Evolutionary conservation across 2,797 vertebrate genomes (phyloP).

Genomic region (Periparus ater): DNA sequence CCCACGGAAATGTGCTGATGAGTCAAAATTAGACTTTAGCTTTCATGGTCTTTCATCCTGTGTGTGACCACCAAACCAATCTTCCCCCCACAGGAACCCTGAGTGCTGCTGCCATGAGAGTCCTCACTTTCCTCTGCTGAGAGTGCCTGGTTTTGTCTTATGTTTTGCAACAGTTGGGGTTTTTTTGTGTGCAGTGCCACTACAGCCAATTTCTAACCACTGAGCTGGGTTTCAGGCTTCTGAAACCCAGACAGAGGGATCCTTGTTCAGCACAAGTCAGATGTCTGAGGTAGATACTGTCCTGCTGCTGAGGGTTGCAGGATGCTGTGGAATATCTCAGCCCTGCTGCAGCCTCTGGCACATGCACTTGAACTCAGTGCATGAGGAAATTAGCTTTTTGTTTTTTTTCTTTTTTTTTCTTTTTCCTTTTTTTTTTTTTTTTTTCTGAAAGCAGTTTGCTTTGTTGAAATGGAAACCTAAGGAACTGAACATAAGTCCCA

Average conservation of each 20-base stretch:
- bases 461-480: neutral
- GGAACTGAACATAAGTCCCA: neutral
- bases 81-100: neutral
- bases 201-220: neutral
- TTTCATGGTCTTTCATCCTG: neutral
- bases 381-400: neutral
- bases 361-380: neutral
- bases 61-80: constrained; percentile 37
- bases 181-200: neutral
- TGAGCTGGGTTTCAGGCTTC: neutral
- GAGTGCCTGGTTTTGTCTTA: neutral
- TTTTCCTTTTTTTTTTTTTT: too few species aligned
- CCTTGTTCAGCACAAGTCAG: constrained; percentile 12
- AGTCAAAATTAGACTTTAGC: neutral
- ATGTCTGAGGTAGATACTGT: constrained; percentile 16
- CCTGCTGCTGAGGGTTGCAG: neutral
- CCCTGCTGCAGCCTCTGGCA: neutral
- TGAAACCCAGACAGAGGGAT: constrained; percentile 21
- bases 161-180: neutral
- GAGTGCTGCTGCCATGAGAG: neutral
- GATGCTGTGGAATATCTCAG: neutral
- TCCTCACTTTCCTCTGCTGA: neutral
- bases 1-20: constrained; percentile 33
- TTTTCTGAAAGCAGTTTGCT: neutral
- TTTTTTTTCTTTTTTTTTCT: too few species aligned